A percentile compares a stretch with the other conserved stretches of the same genome.
Conservation (phyloP, 2,797 vertebrate species). For the Dromococcyx pavoninus region DNA sequence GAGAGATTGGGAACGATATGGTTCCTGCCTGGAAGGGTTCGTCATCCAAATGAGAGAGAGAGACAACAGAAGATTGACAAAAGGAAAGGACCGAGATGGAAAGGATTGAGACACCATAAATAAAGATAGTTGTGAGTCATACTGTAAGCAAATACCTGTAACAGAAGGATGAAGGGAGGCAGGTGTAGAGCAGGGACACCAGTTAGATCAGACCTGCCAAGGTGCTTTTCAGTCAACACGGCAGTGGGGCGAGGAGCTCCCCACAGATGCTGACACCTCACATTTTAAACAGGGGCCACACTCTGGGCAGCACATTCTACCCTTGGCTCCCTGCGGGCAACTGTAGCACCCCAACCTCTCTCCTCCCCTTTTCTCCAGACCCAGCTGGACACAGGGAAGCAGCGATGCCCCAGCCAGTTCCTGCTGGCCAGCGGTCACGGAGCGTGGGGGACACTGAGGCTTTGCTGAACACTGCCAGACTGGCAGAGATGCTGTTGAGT, state of each 20-base stretch:
- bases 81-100: neutral
- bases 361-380: neutral
- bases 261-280: neutral
- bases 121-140: neutral
- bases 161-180: neutral
- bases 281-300: fast-evolving
- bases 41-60: neutral
- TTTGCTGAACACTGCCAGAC: neutral
- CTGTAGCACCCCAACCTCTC: neutral
- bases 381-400: neutral
- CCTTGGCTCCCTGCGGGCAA: neutral
- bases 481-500: neutral
- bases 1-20: constrained; percentile 32
- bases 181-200: neutral
- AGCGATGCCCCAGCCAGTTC: no score
- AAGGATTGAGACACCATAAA: neutral
- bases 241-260: neutral
- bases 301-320: neutral
- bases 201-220: neutral
- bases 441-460: no score
- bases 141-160: neutral
- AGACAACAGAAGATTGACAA: neutral
- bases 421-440: no score
- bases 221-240: neutral
- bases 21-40: constrained; percentile 41